phyloP scores from a whole-genome alignment of 2,113 vertebrate species.

The Lampris incognitus region DNA sequence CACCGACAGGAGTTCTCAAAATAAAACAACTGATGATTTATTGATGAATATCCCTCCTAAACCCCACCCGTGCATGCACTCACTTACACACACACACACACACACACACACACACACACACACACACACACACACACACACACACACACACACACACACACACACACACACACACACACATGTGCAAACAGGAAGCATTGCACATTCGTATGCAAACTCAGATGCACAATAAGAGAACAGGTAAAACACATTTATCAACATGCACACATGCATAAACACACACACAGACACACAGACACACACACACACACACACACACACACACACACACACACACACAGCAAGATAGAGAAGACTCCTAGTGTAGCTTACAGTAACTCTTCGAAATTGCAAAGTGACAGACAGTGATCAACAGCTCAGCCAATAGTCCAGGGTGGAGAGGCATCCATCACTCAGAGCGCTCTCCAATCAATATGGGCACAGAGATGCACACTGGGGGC shows the following conservation, averaged over 20 bases:
- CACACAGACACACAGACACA: neutral
- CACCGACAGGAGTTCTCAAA: constrained; percentile 22
- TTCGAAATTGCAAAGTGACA: constrained; percentile 19
- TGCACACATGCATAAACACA: no score
- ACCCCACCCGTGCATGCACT: neutral
- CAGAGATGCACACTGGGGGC: constrained; percentile 42
- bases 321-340: neutral
- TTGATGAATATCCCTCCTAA: no score
- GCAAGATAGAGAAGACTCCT: neutral
- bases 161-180: no score
- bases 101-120: neutral
- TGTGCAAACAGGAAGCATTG: no score
- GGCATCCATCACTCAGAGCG: constrained; percentile 60
- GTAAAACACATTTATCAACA: no score
- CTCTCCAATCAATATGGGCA: constrained; percentile 56
- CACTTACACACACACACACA: neutral
- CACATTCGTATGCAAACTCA: no score
- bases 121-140: neutral
- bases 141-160: neutral
- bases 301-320: neutral
- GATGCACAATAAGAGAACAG: no score
- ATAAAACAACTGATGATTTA: constrained; percentile 32
- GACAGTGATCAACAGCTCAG: constrained; percentile 52
- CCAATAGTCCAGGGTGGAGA: constrained; percentile 36
- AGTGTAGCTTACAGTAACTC: constrained; percentile 25